Conservation (phyloP, 2,797 vertebrate species). For the Chrysocyon brachyurus region DNA sequence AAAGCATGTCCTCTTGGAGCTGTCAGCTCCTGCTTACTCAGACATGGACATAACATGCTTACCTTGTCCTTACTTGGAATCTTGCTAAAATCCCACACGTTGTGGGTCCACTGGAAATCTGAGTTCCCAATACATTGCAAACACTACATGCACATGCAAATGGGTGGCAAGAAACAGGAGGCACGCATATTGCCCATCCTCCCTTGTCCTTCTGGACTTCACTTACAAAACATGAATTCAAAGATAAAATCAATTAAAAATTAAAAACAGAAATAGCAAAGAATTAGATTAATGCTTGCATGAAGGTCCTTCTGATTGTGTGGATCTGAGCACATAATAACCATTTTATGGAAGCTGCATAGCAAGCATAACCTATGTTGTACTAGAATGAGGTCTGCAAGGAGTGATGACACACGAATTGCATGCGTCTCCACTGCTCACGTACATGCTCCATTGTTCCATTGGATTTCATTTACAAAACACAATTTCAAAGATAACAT, state of each 20-base stretch:
- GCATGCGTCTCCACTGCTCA: neutral
- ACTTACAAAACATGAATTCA: neutral
- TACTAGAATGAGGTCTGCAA: neutral
- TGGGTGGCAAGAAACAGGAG: neutral
- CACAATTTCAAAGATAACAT: neutral
- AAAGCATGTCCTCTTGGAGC: neutral
- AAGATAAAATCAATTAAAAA: neutral
- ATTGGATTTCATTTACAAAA: neutral
- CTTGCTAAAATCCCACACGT: neutral
- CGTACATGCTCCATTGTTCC: neutral
- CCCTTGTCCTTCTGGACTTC: neutral
- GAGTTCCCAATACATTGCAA: neutral
- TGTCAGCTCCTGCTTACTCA: neutral
- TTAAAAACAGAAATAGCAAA: neutral
- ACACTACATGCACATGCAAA: neutral
- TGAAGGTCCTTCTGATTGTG: neutral
- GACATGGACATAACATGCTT: neutral
- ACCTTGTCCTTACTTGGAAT: neutral
- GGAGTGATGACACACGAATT: accelerated
- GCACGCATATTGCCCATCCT: neutral
- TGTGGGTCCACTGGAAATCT: neutral
- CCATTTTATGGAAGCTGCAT: neutral
- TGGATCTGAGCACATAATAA: neutral
- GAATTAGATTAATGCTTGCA: neutral
- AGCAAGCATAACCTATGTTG: no score